phyloP scores from a whole-genome alignment of 1,140 invertebrate genomes.

The Cyclina sinensis region DNA sequence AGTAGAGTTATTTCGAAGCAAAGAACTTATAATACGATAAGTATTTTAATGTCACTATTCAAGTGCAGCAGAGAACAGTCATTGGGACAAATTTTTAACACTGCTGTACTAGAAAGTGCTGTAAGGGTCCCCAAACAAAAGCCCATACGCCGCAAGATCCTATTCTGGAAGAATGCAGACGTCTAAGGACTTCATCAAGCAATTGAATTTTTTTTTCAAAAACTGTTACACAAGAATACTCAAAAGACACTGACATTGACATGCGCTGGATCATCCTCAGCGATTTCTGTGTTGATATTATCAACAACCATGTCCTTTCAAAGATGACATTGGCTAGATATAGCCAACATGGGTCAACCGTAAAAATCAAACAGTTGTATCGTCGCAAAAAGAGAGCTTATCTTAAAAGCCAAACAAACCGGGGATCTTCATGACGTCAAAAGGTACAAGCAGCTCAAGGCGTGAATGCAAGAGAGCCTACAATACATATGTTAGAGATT shows the following conservation, averaged over 20 bases:
- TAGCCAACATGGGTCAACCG: not conserved
- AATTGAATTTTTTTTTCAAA: not conserved
- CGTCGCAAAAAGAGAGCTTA: not conserved
- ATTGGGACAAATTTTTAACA: too few relatives aligned
- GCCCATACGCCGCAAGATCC: not conserved
- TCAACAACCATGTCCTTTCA: not conserved
- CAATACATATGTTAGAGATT: not conserved
- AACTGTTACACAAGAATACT: too few relatives aligned
- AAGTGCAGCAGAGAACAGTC: too few relatives aligned
- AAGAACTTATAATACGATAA: too few relatives aligned
- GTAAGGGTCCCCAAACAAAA: too few relatives aligned
- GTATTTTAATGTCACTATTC: too few relatives aligned
- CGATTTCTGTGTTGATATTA: not conserved
- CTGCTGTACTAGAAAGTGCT: too few relatives aligned
- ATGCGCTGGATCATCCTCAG: not conserved
- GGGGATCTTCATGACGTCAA: too few relatives aligned
- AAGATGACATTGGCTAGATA: not conserved
- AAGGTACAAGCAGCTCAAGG: too few relatives aligned
- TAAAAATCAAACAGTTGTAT: not conserved
- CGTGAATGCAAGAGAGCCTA: not conserved
- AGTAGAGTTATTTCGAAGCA: too few relatives aligned
- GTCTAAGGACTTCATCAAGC: not conserved
- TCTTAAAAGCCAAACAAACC: not conserved
- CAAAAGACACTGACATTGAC: not conserved
- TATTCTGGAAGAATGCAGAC: slow-evolving; percentile 1